Evolutionary conservation across 2,888 invertebrate species (phyloP).

Genomic region (Ormyrus pomaceus): DNA sequence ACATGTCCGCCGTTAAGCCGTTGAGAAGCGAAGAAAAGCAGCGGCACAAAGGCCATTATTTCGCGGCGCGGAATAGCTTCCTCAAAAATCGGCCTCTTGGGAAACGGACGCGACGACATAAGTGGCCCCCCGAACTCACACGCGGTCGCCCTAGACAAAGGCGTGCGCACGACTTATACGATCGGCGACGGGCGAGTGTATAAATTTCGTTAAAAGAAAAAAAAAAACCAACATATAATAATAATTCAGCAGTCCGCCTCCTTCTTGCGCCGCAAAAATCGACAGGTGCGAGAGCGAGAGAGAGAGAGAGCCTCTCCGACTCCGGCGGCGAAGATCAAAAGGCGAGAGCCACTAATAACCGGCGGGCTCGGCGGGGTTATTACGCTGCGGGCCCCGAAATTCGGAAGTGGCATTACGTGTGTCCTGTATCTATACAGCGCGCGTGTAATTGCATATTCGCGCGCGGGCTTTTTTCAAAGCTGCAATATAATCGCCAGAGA

Average conservation of each 20-base stretch:
- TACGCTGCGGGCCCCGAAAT: constrained; percentile 34
- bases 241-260: constrained; percentile 2
- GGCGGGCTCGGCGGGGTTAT: constrained; percentile 5
- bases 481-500: constrained; percentile 17
- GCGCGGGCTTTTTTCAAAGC: neutral
- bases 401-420: constrained; percentile 40
- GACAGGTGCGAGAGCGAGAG: constrained; percentile 41
- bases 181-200: no score
- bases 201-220: no score
- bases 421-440: constrained; percentile 17
- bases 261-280: constrained; percentile 21
- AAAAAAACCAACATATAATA: no score
- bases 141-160: neutral
- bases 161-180: neutral
- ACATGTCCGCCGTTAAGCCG: no score
- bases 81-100: no score
- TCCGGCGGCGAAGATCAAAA: constrained; percentile 41
- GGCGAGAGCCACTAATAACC: constrained; percentile 46
- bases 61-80: no score
- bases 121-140: neutral
- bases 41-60: no score
- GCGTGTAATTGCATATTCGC: constrained; percentile 29
- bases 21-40: no score
- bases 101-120: neutral
- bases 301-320: neutral